phyloP scores from a whole-genome alignment of 2,113 vertebrate genomes.

The Tonatia bakeri region DNA sequence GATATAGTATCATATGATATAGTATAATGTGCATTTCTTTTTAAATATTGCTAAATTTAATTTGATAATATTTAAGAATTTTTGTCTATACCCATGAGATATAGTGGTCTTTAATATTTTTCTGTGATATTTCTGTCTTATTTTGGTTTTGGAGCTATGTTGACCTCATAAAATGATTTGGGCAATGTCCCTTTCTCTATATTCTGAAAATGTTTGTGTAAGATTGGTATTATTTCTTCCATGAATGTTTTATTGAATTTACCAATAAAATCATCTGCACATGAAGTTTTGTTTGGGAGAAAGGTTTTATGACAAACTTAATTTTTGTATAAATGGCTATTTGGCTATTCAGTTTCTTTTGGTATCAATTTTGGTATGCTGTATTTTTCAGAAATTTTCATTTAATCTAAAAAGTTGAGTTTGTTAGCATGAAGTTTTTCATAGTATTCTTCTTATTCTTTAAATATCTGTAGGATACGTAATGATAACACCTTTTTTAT shows the following conservation, averaged over 20 bases:
- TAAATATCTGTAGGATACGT: background rate
- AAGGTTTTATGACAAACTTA: background rate
- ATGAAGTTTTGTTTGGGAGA: background rate
- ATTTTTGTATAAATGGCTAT: background rate
- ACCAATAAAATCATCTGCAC: background rate
- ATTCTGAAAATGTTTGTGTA: background rate
- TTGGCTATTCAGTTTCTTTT: background rate
- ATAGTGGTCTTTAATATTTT: background rate
- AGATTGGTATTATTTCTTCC: background rate
- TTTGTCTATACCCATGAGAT: background rate
- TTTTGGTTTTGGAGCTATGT: background rate
- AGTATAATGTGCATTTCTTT: background rate
- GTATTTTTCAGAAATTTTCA: conserved; percentile 8
- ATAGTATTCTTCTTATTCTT: background rate
- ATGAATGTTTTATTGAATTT: background rate
- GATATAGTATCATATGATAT: background rate
- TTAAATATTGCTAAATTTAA: background rate
- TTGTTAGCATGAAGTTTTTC: background rate
- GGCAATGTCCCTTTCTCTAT: background rate
- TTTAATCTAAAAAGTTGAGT: background rate
- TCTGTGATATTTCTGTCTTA: background rate
- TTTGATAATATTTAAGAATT: background rate
- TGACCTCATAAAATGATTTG: background rate
- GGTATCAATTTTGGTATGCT: background rate
- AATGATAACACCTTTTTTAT: background rate